These are phyloP conservation scores for Pantelozetes paolii DNA, from an alignment of 2,888 invertebrate species.

Conservation along the genomic window DNA sequence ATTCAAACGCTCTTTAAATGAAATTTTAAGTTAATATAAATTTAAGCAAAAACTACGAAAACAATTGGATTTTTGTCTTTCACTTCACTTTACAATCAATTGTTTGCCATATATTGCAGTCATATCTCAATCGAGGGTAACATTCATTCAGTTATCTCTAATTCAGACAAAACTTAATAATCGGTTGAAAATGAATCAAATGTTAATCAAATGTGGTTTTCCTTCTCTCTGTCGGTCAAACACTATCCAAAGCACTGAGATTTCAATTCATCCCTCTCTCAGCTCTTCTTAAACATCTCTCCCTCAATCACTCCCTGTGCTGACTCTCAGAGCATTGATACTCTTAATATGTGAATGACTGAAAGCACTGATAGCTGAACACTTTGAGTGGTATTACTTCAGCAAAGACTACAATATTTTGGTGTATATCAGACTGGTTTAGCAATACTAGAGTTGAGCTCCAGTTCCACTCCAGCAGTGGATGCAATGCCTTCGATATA, in stretches of 20 bases:
- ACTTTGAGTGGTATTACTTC: conserved; percentile 28
- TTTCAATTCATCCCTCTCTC: conserved; percentile 25
- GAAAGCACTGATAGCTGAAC: conserved; percentile 13
- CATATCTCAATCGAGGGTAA: conserved; percentile 31
- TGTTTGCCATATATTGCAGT: neutral
- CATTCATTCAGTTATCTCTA: conserved; percentile 36
- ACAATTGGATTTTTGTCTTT: conserved; percentile 8
- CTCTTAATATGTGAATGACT: conserved; percentile 11
- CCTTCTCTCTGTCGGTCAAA: conserved; percentile 12
- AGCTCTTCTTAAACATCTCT: neutral
- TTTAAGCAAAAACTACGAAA: conserved; percentile 29
- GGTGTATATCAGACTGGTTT: conserved; percentile 18
- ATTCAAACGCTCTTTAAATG: conserved; percentile 19
- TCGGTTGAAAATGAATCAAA: conserved; percentile 33
- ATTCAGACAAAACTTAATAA: conserved; percentile 31
- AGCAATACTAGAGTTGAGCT: neutral
- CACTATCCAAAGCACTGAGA: neutral
- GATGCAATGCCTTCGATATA: conserved; percentile 18
- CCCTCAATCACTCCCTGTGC: neutral
- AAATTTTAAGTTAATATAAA: conserved; percentile 35
- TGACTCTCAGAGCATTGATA: neutral
- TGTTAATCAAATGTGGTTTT: conserved; percentile 37
- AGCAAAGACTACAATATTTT: conserved; percentile 16
- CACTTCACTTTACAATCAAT: neutral
- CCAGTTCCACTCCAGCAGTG: neutral